Conservation (phyloP, 1,140 invertebrate species). For the Probaryconus sp. region DNA sequence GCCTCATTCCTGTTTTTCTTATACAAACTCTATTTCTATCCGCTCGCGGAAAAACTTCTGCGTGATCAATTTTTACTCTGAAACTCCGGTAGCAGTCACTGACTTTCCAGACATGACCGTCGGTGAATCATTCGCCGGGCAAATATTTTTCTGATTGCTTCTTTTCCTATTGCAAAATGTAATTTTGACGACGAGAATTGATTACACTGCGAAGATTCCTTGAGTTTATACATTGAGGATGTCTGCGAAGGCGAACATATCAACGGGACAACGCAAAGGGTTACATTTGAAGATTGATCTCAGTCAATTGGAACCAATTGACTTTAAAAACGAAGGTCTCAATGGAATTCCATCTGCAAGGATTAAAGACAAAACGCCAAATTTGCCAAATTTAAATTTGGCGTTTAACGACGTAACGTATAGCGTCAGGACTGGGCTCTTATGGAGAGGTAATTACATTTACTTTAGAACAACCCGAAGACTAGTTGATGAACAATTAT, state of each 20-base stretch:
- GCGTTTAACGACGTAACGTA: constrained; percentile 20
- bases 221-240: too few species aligned
- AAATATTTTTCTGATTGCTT: neutral
- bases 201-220: too few species aligned
- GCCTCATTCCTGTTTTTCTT: too few species aligned
- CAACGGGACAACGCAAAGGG: neutral
- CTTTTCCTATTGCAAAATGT: neutral
- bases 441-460: constrained; percentile 23
- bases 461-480: neutral
- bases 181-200: too few species aligned
- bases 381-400: constrained; percentile 11
- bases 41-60: too few species aligned
- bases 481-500: too few species aligned
- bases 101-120: too few species aligned
- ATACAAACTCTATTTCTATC: too few species aligned
- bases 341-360: neutral
- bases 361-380: neutral
- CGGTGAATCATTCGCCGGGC: too few species aligned
- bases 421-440: constrained; percentile 4
- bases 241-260: too few species aligned
- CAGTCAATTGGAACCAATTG: constrained; percentile 5
- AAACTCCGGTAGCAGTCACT: too few species aligned
- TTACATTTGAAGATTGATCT: constrained; percentile 6
- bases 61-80: too few species aligned
- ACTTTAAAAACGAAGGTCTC: neutral